phyloP scores from a whole-genome alignment of 2,113 vertebrate species.

The Tychaedon coryphoeus region DNA sequence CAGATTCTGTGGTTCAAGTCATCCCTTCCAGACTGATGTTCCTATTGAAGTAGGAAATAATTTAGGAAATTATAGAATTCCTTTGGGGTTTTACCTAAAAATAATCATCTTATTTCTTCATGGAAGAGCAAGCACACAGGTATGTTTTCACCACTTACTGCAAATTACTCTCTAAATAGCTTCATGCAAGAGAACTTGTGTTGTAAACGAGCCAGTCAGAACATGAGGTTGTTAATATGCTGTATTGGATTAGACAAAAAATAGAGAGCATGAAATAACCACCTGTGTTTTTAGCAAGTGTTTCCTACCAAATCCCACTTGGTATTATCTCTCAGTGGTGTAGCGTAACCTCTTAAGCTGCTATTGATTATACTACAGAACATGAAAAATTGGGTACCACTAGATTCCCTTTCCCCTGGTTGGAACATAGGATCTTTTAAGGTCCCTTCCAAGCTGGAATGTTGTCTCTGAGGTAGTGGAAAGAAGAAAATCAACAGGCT shows the following conservation, averaged over 20 bases:
- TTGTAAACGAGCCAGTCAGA: background rate
- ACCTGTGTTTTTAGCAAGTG: background rate
- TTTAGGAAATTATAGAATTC: background rate
- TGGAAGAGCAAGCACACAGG: background rate
- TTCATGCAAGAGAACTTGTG: background rate
- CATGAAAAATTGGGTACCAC: background rate
- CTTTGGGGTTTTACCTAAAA: background rate
- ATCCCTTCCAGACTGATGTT: background rate
- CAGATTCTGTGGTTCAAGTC: background rate
- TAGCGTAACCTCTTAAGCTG: background rate
- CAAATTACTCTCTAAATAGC: background rate
- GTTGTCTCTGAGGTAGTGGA: background rate
- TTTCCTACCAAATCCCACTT: background rate
- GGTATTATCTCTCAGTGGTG: background rate
- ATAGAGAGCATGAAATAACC: background rate
- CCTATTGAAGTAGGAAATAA: background rate
- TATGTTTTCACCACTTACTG: background rate
- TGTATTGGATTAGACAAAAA: background rate
- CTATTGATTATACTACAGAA: background rate
- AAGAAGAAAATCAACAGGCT: background rate
- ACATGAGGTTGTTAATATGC: background rate
- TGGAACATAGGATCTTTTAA: background rate
- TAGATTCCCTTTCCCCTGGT: background rate
- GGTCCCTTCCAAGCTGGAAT: background rate
- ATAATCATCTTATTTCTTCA: background rate